Evolutionary conservation across 2,113 vertebrate genomes (phyloP), one percentile per base, ranked within the genome.

Genomic region (Sarotherodon lohbergeri): DNA sequence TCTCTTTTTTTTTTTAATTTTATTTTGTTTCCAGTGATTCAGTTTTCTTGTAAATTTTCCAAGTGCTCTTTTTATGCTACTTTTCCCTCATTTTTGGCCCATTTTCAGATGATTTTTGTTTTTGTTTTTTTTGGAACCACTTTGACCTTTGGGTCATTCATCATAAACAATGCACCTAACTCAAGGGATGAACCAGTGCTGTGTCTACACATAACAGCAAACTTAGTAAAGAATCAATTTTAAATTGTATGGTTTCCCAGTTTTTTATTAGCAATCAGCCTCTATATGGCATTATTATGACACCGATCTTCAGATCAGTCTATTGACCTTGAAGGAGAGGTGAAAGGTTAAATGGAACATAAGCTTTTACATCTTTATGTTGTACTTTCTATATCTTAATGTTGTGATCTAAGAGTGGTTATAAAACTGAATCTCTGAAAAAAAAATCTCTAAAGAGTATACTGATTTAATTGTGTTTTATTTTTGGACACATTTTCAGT

Each of bases 21-120:
- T 0, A 5, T 16, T 5, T 0, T 2, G 17, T 19, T 63, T 63
- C 32, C 9, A 63, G 3, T 36, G 32, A 63, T 36, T 36, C 16
- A 0, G 9, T 2, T 63, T 66, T 39, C 10, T 66, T 66, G 2
- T 36, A 12, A 36, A 12, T 4, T 12, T n/a, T n/a, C 12, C 16
- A 63, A 36, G 17, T 36, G 32, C 3, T 19, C 5, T 19, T 63
- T 59, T 59, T 59, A 3, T 59, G 16, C 29, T 36, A 12, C 10
- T 12, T 66, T 66, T 0, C 32, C 6, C 32, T 39, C 10, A 39
- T 39, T 66, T 66, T 66, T 39, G 32, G 61, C 17, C 61, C 61
- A 66, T 66, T 66, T 66, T 66, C 61, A 36, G 17, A 39, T 36
- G 1, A 36, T 1, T 39, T 34, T 10, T 29, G 9, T 61, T 39